Percentiles rank a stretch among this genome's conserved stretches.
Evolutionary conservation across 2,797 vertebrate species (phyloP).

Genomic region (Centroberyx gerrardi): DNA sequence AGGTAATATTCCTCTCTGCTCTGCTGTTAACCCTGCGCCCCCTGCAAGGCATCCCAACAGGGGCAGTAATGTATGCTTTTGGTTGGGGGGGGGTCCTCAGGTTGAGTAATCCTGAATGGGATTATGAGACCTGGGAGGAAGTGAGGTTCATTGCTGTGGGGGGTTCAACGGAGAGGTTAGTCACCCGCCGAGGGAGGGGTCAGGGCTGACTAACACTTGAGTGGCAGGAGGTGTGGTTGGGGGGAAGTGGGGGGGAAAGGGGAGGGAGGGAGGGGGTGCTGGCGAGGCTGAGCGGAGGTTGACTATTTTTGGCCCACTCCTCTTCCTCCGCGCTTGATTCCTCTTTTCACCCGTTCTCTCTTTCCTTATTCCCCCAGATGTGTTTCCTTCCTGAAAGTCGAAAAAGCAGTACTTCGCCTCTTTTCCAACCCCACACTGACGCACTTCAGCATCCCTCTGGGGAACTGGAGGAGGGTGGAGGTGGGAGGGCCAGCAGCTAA

Average conservation of each 20-base stretch:
- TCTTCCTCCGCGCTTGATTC: slow-evolving; percentile 81
- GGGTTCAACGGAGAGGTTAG: slow-evolving; percentile 65
- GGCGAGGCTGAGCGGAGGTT: slow-evolving; percentile 63
- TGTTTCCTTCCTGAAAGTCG: slow-evolving; percentile 85
- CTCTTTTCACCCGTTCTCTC: slow-evolving; percentile 84
- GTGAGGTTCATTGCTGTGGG: slow-evolving; percentile 59
- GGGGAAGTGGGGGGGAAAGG: not conserved
- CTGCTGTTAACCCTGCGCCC: not conserved
- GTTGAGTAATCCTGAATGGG: slow-evolving; percentile 37
- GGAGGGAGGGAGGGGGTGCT: not conserved
- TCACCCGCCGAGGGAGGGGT: slow-evolving; percentile 67
- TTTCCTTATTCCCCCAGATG: slow-evolving; percentile 85
- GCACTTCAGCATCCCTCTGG: slow-evolving; percentile 70
- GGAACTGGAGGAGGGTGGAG: slow-evolving; percentile 67
- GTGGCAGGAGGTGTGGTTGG: slow-evolving; percentile 61
- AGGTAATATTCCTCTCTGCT: slow-evolving; percentile 8
- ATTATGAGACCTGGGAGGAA: slow-evolving; percentile 67
- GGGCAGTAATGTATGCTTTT: slow-evolving; percentile 9
- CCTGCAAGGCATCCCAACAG: not conserved
- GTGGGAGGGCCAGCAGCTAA: slow-evolving; percentile 69
- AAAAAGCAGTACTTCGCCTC: slow-evolving; percentile 83
- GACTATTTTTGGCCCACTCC: slow-evolving; percentile 81
- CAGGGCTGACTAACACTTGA: slow-evolving; percentile 74
- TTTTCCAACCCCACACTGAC: slow-evolving; percentile 80
- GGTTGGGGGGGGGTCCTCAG: slow-evolving; percentile 15